Base-by-base conservation (phyloP, 2,113 vertebrate species). In the Pontoporia blainvillei region DNA sequence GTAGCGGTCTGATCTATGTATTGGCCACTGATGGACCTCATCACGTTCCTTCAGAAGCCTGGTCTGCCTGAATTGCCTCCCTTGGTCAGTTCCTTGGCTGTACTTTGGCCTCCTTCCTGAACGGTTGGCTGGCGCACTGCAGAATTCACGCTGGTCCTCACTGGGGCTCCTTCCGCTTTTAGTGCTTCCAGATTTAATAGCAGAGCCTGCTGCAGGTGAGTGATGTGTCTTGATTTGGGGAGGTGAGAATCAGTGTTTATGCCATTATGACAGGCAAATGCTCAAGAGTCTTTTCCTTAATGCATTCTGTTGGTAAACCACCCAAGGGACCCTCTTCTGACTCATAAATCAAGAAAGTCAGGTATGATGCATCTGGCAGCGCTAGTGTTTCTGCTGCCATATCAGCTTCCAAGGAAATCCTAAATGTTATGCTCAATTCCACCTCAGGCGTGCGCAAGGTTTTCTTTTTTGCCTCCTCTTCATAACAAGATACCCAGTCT, bases 301-400 rank as follows among this genome's bases (percentile, higher is more conserved):
- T 78, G 34, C 36, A 34, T 83, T 67, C n/a, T 94, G 57, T 90
- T 69, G 52, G 75, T 17, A n/a, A 85, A 54, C 73, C 20, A 44
- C 71, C 57, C 69, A 73, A n/a, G 57, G 39, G 64, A 44, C 27
- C 20, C 54, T 94, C 49, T 75, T 54, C 71, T 81, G 86, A 84
- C n/a, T 71, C 31, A 34, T 73, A 59, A n/a, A 34, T 8, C 66
- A n/a, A 88, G 69, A 62, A 62, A 62, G 54, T 25, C 34, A 52
- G 14, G 27, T 15, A 15, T n/a, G 61, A 86, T 44, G 41, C 29
- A 8, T 27, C 9, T 73, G 62, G n/a, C 44, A 8, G 17, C 41
- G 52, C 11, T 20, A 75, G 27, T n/a, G 44, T 88, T 71, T 34
- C 11, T 84, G 78, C 4, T 67, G 81, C 29, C 9, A 23, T 15